A percentile compares a stretch with the other conserved stretches of the same genome.
Conservation (phyloP, 2,113 vertebrate genomes). For the Chamaetylas fuelleborni region DNA sequence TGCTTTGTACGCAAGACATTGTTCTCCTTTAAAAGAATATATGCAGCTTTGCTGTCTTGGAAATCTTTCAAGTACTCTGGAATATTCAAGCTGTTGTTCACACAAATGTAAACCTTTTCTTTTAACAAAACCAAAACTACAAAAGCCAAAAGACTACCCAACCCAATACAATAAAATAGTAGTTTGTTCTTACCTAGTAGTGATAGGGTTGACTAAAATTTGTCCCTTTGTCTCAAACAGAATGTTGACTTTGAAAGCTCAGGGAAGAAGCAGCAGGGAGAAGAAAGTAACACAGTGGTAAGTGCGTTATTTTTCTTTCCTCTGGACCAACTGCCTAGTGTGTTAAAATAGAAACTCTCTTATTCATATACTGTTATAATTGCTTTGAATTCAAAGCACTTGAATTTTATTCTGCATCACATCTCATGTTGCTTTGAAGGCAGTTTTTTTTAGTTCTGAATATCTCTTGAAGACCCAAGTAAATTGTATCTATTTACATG, state of each 20-base stretch:
- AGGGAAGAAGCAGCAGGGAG: constrained; percentile 78
- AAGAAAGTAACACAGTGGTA: constrained; percentile 73
- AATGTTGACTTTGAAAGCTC: constrained; percentile 80
- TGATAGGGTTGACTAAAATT: background rate
- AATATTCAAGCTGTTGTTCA: background rate
- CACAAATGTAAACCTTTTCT: background rate
- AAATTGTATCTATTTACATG: background rate
- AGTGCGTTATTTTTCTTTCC: constrained; percentile 40
- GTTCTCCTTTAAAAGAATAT: background rate
- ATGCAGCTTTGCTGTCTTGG: background rate
- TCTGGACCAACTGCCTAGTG: background rate
- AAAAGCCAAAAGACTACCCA: background rate
- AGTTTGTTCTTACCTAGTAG: background rate
- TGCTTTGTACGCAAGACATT: background rate
- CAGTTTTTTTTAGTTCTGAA: background rate
- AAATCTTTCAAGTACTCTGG: background rate
- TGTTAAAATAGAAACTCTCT: background rate
- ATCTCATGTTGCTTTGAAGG: background rate
- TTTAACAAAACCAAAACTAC: background rate
- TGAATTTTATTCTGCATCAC: background rate
- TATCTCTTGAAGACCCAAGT: background rate
- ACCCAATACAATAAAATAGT: accelerated
- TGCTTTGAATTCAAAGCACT: background rate
- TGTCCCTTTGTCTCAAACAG: constrained; percentile 63
- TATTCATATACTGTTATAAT: background rate